phyloP scores from a whole-genome alignment of 2,888 invertebrate genomes.

The Nemoura dubitans region DNA sequence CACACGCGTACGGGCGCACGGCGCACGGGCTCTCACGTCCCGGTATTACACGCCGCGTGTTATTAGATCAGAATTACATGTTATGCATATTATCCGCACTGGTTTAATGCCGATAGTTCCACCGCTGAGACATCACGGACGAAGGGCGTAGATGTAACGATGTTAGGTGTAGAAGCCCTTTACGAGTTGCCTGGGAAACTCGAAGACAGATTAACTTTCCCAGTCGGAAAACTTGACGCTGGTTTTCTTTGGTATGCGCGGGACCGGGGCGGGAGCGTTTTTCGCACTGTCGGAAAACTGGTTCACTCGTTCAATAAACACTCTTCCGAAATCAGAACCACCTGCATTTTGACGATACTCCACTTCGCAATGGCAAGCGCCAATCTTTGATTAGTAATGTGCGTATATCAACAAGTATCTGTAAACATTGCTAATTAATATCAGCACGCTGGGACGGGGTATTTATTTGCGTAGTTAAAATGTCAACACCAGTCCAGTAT shows the following conservation, averaged over 20 bases:
- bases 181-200: neutral
- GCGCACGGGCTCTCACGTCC: neutral
- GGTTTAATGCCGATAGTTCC: neutral
- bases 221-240: neutral
- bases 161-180: too few species aligned
- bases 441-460: neutral
- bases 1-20: neutral
- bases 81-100: neutral
- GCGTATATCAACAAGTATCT: neutral
- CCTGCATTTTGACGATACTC: neutral
- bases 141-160: too few species aligned
- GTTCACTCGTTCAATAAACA: neutral
- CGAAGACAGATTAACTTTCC: neutral
- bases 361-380: neutral
- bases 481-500: neutral
- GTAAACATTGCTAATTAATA: neutral
- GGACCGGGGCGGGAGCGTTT: neutral
- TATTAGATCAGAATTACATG: neutral
- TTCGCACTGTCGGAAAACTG: neutral
- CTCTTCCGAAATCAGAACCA: neutral
- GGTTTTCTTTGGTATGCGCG: neutral
- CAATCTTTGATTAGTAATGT: neutral
- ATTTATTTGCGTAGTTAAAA: neutral
- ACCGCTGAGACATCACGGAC: neutral
- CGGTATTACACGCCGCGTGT: neutral